Conservation (phyloP, 1,140 invertebrate genomes). For the Homalodisca vitripennis region DNA sequence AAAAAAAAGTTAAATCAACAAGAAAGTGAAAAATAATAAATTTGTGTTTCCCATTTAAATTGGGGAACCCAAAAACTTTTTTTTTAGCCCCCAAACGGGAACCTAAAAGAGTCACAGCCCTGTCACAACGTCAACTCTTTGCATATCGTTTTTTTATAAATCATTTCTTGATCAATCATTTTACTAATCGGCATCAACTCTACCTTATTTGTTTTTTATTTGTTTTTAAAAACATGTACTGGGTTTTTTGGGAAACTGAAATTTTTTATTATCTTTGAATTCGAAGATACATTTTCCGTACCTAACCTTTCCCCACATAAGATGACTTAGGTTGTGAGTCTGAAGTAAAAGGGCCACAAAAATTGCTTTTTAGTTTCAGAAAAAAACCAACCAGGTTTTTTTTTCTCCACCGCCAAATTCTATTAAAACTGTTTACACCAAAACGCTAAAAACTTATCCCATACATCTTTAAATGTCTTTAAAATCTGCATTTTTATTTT, state of each 20-base stretch:
- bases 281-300: not conserved
- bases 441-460: too few relatives aligned
- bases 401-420: too few relatives aligned
- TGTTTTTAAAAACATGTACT: not conserved
- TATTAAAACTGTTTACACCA: too few relatives aligned
- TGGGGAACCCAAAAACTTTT: conserved; percentile 36
- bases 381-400: too few relatives aligned
- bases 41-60: conserved; percentile 40
- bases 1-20: conserved; percentile 38
- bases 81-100: conserved; percentile 38
- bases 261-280: not conserved
- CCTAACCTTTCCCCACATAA: not conserved
- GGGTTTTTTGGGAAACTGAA: conserved; percentile 12
- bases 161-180: conserved; percentile 27
- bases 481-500: too few relatives aligned
- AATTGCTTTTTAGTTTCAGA: too few relatives aligned
- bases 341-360: not conserved
- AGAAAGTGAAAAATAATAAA: conserved; percentile 37
- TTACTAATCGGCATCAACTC: not conserved
- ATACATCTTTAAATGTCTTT: too few relatives aligned
- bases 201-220: not conserved
- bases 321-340: not conserved
- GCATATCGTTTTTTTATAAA: conserved; percentile 39
- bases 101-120: conserved; percentile 37
- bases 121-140: conserved; percentile 38